A percentile compares a stretch with the other conserved stretches of the same genome.
These are phyloP conservation scores for Caenorhabditis uteleia DNA, from an alignment of 2,888 invertebrate species.

Conservation along the genomic window DNA sequence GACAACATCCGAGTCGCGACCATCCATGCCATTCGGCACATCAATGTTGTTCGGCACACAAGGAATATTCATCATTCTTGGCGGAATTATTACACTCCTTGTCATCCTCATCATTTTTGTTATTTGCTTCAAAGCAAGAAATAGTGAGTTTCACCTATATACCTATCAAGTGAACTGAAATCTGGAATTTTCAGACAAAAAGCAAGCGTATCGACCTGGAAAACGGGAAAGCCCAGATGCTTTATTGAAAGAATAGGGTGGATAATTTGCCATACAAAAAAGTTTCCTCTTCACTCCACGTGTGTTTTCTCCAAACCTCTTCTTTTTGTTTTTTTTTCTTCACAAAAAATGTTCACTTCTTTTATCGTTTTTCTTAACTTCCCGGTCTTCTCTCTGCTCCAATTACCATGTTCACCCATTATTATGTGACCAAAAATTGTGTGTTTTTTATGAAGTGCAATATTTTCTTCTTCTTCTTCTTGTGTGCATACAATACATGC, in stretches of 20 bases:
- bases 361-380: too few relatives aligned
- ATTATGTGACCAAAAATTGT: too few relatives aligned
- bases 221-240: conserved; percentile 42
- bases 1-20: conserved; percentile 19
- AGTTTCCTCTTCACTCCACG: too few relatives aligned
- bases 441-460: too few relatives aligned
- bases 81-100: conserved; percentile 24
- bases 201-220: conserved; percentile 39
- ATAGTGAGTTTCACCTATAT: conserved; percentile 29
- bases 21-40: conserved; percentile 13
- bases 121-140: conserved; percentile 35
- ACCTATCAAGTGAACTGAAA: not conserved
- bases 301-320: too few relatives aligned
- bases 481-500: too few relatives aligned
- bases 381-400: too few relatives aligned
- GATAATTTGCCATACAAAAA: too few relatives aligned
- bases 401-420: too few relatives aligned
- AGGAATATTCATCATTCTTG: conserved; percentile 31
- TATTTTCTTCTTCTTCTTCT: too few relatives aligned
- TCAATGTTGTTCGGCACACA: conserved; percentile 17
- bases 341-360: too few relatives aligned
- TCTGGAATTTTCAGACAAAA: conserved; percentile 18
- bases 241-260: conserved; percentile 32
- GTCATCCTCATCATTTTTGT: conserved; percentile 31
- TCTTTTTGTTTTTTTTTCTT: too few relatives aligned